Conservation (phyloP, 1,140 invertebrate genomes). For the Sarcophaga bullata region DNA sequence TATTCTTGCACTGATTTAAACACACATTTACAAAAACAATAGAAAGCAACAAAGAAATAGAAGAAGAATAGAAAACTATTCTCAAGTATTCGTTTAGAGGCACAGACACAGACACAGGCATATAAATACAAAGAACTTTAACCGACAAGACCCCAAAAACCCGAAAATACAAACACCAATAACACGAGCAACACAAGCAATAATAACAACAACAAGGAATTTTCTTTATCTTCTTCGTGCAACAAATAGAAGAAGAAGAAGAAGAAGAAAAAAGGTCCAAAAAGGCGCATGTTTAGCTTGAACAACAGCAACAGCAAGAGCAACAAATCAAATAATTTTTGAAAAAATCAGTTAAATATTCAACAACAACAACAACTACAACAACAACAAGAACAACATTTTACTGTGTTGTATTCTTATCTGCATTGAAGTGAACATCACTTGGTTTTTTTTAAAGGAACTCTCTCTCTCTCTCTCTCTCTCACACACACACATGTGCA, state of each 20-base stretch:
- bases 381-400: neutral
- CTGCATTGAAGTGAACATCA: constrained; percentile 26
- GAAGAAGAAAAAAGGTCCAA: no score
- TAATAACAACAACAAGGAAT: neutral
- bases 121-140: neutral
- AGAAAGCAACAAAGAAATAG: neutral
- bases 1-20: neutral
- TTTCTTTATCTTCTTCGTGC: no score
- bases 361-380: neutral
- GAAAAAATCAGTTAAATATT: neutral
- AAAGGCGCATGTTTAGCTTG: constrained; percentile 5
- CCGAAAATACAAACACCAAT: neutral
- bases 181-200: neutral
- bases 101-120: no score
- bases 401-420: neutral
- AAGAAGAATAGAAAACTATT: neutral
- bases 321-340: neutral
- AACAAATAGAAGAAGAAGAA: no score
- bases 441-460: no score
- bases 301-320: neutral
- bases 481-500: no score
- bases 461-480: no score
- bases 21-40: no score
- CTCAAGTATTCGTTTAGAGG: neutral
- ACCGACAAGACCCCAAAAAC: neutral